Evolutionary conservation across 1,140 invertebrate genomes (phyloP), one percentile per base, ranked within the genome.

Genomic region (Carposina sasakii): DNA sequence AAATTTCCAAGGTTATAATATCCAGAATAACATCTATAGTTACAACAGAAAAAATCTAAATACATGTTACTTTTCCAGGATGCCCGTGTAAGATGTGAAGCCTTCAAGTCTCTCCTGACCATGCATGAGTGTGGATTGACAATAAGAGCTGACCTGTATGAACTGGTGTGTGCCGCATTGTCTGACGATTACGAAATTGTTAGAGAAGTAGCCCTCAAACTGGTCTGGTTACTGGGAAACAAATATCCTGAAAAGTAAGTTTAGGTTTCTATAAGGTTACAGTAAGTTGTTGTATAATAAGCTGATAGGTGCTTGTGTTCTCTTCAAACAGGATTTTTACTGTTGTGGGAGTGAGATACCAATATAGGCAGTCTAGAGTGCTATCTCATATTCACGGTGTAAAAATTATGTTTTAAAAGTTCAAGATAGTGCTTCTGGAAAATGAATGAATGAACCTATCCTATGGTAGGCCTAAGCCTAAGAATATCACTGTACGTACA

Each of bases 181-280:
- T 91, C 90, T 39, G 97, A 99, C 87, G 96, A 99, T 81, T 98
- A 97, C 87, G 96, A 98, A 84, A 94, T 94, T 73, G 96, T 98
- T 0, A 86, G 96, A 51, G 89, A 93, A 60, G 92, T 92, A 23
- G 96, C 95, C 1, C 81, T 98, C 1, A 93, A 94, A 70, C 78
- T 98, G 13, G 89, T 98, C 17, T 95, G 93, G 88, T 85, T 96
- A 23, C 85, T 98, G 1, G 93, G 94, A 48, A 92, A 92, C 57
- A 90, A 92, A 19, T 96, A 96, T 87, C 91, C 95, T 21, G 96
- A 98, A 78, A 91, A 91, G 93, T 95, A 88, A 87, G 75, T 65
- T n/a, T n/a, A n/a, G 24, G 24, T 6, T 26, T 26, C 12, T 12
- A 26, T 12, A 26, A 26, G 24, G 5, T 26, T 5, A 26, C n/a